These are phyloP conservation scores for Blastobasis lacticolella DNA, from an alignment of 2,888 invertebrate species.

Conservation along the genomic window DNA sequence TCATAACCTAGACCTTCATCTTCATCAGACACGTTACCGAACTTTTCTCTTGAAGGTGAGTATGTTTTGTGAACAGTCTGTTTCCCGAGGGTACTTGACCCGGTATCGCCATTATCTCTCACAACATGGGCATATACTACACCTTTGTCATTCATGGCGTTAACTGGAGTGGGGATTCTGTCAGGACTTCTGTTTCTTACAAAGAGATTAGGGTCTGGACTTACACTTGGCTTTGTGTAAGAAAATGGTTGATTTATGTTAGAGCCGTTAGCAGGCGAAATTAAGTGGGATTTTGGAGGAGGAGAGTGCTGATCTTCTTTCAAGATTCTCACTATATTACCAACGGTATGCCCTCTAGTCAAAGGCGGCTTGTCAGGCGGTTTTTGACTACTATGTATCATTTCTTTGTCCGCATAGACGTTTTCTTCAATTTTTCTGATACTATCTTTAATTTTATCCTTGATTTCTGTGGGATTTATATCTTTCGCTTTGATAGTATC, in stretches of 20 bases:
- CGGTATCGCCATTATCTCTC: conserved; percentile 50
- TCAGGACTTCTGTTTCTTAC: conserved; percentile 62
- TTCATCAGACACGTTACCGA: conserved; percentile 79
- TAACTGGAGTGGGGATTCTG: conserved; percentile 56
- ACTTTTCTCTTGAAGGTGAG: conserved; percentile 60
- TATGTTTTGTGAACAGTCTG: conserved; percentile 71
- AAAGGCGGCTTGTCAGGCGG: conserved; percentile 80
- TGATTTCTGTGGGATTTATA: conserved; percentile 39
- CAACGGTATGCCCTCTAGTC: conserved; percentile 82
- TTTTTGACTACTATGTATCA: conserved; percentile 83
- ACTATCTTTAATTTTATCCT: conserved; percentile 67
- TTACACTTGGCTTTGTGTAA: conserved; percentile 78
- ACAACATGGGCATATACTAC: conserved; percentile 87
- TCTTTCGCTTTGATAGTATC: conserved; percentile 46
- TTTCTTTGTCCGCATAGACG: conserved; percentile 69
- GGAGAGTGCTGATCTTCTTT: conserved; percentile 81
- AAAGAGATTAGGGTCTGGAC: conserved; percentile 64
- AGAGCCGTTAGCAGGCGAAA: conserved; percentile 76
- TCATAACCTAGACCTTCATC: conserved; percentile 87
- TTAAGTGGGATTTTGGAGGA: conserved; percentile 77
- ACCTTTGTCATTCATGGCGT: conserved; percentile 71
- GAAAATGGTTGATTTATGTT: conserved; percentile 88
- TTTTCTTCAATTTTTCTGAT: conserved; percentile 67
- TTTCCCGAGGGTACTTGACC: conserved; percentile 37
- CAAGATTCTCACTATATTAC: conserved; percentile 83